Base-by-base conservation (phyloP, 1,140 invertebrate genomes). In the Ceratosolen solmsi region DNA sequence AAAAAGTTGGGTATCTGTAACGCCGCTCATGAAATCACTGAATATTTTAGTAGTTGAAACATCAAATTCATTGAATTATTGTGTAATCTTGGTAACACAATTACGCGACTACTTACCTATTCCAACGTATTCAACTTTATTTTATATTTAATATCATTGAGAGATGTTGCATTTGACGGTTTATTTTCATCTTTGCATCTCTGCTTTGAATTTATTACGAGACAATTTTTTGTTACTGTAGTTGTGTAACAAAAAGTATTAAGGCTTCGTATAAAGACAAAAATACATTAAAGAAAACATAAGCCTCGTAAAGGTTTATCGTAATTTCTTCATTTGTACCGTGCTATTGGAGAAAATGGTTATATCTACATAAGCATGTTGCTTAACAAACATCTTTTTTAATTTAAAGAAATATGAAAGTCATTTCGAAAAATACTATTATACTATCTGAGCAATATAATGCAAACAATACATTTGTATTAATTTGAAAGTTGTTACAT, bases 401-500 rank as follows among this genome's bases (percentile, higher is more conserved):
- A 65, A 36, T 65, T 65, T 65, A 5, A 65, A 15, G 27, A 63
- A 63, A 63, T 33, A 4, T 33, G 11, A 65, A 65, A 65, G 30
- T 65, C 1, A 65, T 36, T n/a, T 38, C 7, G 33, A 38, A 38
- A 38, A 38, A 0, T 36, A 33, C 58, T 2, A 13, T 33, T 63
- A 33, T 15, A 0, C 27, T 15, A 33, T 15, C 63, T 38, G 11
- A 68, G 22, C 2, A 36, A 68, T n/a, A 36, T 65, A 2, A 68
- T 68, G 33, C 8, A 68, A 68, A 68, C 38, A 68, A 68, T n/a
- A 68, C n/a, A 38, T 38, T 68, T 38, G 5, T 68, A 4, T 68
- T 38, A 38, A n/a, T 68, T 68, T 68, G 36, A 68, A 68, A 65
- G 33, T 36, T 65, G 30, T 65, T 65, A 36, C 17, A 22, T 65